A percentile compares a stretch with the other conserved stretches of the same genome.
These are phyloP conservation scores for Automeris io DNA, from an alignment of 2,888 invertebrate species.

Conservation along the genomic window DNA sequence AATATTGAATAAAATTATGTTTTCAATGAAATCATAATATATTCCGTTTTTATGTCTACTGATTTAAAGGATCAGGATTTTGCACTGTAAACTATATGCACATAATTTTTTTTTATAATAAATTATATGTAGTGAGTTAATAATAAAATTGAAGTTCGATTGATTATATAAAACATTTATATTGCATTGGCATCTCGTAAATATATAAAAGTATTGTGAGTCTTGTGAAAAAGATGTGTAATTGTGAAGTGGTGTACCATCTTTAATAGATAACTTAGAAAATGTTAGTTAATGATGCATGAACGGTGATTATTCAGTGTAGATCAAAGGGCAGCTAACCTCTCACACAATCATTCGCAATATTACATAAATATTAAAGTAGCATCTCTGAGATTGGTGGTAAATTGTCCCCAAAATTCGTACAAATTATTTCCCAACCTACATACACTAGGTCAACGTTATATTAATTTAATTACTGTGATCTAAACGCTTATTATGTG, in stretches of 20 bases:
- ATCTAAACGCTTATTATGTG: conserved; percentile 75
- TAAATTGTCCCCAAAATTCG: conserved; percentile 41
- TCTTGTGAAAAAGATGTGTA: conserved; percentile 16
- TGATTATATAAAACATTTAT: background rate
- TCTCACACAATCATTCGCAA: conserved; percentile 53
- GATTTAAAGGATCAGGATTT: conserved; percentile 13
- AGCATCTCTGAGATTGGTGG: conserved; percentile 51
- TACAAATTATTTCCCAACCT: conserved; percentile 55
- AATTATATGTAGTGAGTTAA: conserved; percentile 1
- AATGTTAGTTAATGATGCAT: conserved; percentile 37
- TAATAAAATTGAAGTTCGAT: background rate
- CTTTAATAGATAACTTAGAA: conserved; percentile 34
- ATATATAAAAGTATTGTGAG: conserved; percentile 9
- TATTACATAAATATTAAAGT: conserved; percentile 40
- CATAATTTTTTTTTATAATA: conserved; percentile 29
- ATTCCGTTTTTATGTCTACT: background rate
- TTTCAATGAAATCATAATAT: conserved; percentile 5
- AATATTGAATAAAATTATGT: conserved; percentile 4
- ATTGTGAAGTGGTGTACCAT: conserved; percentile 13
- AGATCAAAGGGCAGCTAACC: conserved; percentile 75
- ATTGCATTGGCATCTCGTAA: background rate
- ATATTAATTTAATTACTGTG: conserved; percentile 58
- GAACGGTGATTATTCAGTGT: conserved; percentile 59
- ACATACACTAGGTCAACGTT: conserved; percentile 63
- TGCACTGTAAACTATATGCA: conserved; percentile 71